phyloP scores from a whole-genome alignment of 2,113 vertebrate species.

The Tichodroma muraria region DNA sequence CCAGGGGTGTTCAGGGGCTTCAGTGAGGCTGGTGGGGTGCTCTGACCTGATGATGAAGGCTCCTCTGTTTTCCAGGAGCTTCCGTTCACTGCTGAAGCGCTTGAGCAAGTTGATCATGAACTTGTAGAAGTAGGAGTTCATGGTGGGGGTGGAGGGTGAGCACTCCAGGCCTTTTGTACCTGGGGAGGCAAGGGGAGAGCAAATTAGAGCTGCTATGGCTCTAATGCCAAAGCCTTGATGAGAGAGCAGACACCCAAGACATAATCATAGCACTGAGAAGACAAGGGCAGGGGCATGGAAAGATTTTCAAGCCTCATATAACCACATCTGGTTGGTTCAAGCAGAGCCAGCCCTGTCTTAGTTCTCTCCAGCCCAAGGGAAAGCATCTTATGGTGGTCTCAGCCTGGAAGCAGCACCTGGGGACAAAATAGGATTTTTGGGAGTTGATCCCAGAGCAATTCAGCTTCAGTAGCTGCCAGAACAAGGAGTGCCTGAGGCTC shows the following conservation, averaged over 20 bases:
- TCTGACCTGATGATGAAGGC: slow-evolving; percentile 93
- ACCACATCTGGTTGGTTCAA: background rate
- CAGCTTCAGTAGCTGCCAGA: background rate
- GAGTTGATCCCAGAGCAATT: background rate
- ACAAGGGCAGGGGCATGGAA: background rate
- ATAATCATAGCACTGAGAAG: fast-evolving
- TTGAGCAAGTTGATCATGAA: slow-evolving; percentile 98
- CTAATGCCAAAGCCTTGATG: background rate
- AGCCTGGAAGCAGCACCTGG: background rate
- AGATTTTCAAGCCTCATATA: background rate
- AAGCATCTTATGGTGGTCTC: background rate
- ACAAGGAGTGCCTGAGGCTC: background rate
- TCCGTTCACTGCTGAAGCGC: slow-evolving; percentile 90
- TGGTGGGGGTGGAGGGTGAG: slow-evolving; percentile 94
- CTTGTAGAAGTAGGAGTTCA: slow-evolving; percentile 99
- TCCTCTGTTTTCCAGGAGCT: slow-evolving; percentile 89
- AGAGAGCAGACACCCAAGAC: background rate
- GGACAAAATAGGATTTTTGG: background rate
- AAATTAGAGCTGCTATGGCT: background rate
- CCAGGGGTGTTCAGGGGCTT: background rate
- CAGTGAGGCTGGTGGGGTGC: background rate
- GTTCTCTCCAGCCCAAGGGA: background rate
- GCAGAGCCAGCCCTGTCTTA: background rate
- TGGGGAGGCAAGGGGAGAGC: slow-evolving; percentile 1
- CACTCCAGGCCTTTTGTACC: slow-evolving; percentile 80